Evolutionary conservation across 1,140 invertebrate species (phyloP), one percentile per base, ranked within the genome.

Genomic region (Drosophila pectinifera): DNA sequence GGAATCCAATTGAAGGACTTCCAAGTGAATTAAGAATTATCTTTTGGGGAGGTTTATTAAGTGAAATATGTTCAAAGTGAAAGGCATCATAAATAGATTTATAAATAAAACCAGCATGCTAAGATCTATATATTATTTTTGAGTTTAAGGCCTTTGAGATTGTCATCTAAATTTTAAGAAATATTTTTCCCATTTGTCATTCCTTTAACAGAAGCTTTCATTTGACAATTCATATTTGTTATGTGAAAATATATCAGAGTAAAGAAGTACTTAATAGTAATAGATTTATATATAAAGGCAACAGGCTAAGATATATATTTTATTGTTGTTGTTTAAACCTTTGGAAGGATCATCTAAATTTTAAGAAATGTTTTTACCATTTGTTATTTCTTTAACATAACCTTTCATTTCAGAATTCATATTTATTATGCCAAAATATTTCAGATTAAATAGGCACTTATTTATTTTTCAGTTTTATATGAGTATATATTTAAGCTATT

Each of bases 1-100:
- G 28, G 65, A 65, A 51, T 64, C 49, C 8, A 38, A 41, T 16
- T 48, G 20, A 49, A 45, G 31, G 59, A 67, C 45, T 22, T 42
- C 6, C 13, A n/a, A 26, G 10, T 42, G 51, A 70, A 70, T 48
- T 70, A 39, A 5, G 51, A 14, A 34, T 57, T 43, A 48, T 53
- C 20, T 39, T 48, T 57, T 4, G n/a, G 13, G 6, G 46, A 46
- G n/a, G 11, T 43, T 63, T 28, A 62, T 62, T 26, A 31, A 56
- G 24, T 55, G 59, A 34, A 38, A 62, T 13, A 3, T 20, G 48
- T 58, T 51, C 7, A 1, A 31, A 48, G 14, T 2, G 18, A 13
- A 6, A 11, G 31, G 3, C 13, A 22, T 36, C 24, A 24, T 10
- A 53, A 38, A 14, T 18, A 14, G 18, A 20, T n/a, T 22, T n/a